A percentile compares a stretch with the other conserved stretches of the same genome.
These are phyloP conservation scores for Drosophila helvetica DNA, from an alignment of 2,888 invertebrate species.

Conservation along the genomic window DNA sequence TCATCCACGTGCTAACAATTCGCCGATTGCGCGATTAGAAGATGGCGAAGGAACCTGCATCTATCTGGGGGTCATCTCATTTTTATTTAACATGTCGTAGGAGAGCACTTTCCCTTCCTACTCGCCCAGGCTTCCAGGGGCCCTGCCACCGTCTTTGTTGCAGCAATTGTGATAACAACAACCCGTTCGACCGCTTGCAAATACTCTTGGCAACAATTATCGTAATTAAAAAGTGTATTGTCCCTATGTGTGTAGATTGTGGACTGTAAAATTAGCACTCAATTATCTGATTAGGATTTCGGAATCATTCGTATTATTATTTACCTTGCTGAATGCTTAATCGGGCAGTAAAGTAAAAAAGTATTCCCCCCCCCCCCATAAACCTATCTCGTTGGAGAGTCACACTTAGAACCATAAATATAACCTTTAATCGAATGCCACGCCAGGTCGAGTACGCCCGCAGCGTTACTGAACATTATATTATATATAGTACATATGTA, in stretches of 20 bases:
- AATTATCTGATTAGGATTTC: conserved; percentile 58
- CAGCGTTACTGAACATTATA: not conserved
- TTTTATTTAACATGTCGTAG: not conserved
- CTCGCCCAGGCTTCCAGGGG: not conserved
- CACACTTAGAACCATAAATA: conserved; percentile 21
- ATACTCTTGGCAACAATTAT: conserved; percentile 73
- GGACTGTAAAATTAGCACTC: conserved; percentile 43
- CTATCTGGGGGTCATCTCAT: conserved; percentile 10
- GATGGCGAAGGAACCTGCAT: not conserved
- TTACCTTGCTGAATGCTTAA: conserved; percentile 36
- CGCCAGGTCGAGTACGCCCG: not conserved
- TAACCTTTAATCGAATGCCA: conserved; percentile 19
- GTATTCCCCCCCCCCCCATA: too few species aligned
- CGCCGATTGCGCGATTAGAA: not conserved
- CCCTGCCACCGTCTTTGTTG: conserved; percentile 10
- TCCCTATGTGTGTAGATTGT: conserved; percentile 16
- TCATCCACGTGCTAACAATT: conserved; percentile 54
- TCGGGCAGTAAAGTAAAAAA: conserved; percentile 54
- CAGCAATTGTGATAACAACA: conserved; percentile 39
- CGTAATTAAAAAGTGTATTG: conserved; percentile 49
- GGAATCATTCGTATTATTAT: conserved; percentile 28
- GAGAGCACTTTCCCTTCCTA: not conserved
- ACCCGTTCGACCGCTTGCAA: conserved; percentile 10
- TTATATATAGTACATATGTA: not conserved
- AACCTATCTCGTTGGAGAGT: conserved; percentile 48